Conservation (phyloP, 2,797 vertebrate species). For the Alca torda region DNA sequence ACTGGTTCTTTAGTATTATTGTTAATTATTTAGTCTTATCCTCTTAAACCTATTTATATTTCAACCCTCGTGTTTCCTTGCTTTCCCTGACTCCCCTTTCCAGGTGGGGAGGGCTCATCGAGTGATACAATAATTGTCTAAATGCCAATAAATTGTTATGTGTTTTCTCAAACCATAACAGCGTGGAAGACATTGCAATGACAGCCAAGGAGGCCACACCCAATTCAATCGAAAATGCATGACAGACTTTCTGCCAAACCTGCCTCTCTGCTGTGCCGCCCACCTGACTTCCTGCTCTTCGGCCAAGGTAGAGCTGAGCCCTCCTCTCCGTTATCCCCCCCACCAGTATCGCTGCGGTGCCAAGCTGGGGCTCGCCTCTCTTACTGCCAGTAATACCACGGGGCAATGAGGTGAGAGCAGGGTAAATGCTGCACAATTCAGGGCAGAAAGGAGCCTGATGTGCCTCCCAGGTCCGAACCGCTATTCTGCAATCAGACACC, state of each 20-base stretch:
- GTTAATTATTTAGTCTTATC: no score
- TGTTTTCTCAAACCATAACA: no score
- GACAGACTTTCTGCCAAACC: neutral
- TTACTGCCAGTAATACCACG: neutral
- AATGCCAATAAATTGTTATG: no score
- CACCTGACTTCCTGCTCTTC: neutral
- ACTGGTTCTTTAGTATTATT: no score
- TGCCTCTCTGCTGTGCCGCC: neutral
- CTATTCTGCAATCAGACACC: neutral
- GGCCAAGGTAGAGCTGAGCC: neutral
- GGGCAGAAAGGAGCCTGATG: neutral
- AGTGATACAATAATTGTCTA: no score
- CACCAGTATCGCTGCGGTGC: neutral
- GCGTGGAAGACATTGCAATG: neutral
- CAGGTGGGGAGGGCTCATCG: no score
- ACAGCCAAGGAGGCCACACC: neutral
- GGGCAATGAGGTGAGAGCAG: neutral
- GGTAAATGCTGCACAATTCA: neutral
- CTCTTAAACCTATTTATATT: no score
- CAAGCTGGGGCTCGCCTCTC: neutral
- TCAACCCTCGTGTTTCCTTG: no score
- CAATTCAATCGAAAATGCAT: neutral
- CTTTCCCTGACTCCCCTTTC: no score
- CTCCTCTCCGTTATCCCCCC: rapidly evolving
- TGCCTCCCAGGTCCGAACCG: neutral